Evolutionary conservation across 2,797 vertebrate genomes (phyloP).

Genomic region (Percopsis omiscomaycus): DNA sequence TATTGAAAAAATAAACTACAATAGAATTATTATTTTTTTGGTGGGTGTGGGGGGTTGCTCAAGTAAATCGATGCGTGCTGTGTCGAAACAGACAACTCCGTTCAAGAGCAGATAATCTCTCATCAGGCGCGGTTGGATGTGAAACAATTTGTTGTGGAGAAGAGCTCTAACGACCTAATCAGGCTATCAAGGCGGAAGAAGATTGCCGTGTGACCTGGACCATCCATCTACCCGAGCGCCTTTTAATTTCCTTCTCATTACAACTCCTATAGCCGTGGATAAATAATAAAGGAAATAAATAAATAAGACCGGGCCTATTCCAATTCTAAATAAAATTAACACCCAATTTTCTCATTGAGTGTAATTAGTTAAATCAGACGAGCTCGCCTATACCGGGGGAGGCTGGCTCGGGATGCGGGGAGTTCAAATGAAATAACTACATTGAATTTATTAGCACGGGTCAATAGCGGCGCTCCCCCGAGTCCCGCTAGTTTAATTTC

Average conservation of each 20-base stretch:
- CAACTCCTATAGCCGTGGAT: constrained; percentile 65
- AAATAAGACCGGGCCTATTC: constrained; percentile 41
- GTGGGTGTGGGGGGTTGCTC: too few species aligned
- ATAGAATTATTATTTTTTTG: too few species aligned
- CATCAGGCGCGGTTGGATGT: constrained; percentile 91
- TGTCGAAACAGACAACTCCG: constrained; percentile 42
- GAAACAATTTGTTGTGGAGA: constrained; percentile 93
- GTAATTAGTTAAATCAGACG: constrained; percentile 99
- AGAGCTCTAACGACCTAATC: constrained; percentile 99
- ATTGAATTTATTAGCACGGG: constrained; percentile 98
- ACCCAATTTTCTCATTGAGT: constrained; percentile 91
- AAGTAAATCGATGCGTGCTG: background rate
- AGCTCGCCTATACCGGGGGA: constrained; percentile 70
- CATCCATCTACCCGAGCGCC: constrained; percentile 93
- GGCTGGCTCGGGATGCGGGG: constrained; percentile 73
- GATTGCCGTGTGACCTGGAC: constrained; percentile 95
- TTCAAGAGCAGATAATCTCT: constrained; percentile 84
- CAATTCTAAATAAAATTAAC: constrained; percentile 92
- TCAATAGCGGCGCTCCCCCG: constrained; percentile 92
- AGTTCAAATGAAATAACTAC: constrained; percentile 88
- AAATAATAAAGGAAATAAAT: constrained; percentile 74
- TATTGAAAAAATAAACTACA: too few species aligned
- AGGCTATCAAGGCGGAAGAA: constrained; percentile 95
- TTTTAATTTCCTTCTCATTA: constrained; percentile 93
- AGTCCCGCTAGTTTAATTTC: constrained; percentile 99